Evolutionary conservation across 2,888 invertebrate species (phyloP).

Genomic region (Balanococcus diminutus): DNA sequence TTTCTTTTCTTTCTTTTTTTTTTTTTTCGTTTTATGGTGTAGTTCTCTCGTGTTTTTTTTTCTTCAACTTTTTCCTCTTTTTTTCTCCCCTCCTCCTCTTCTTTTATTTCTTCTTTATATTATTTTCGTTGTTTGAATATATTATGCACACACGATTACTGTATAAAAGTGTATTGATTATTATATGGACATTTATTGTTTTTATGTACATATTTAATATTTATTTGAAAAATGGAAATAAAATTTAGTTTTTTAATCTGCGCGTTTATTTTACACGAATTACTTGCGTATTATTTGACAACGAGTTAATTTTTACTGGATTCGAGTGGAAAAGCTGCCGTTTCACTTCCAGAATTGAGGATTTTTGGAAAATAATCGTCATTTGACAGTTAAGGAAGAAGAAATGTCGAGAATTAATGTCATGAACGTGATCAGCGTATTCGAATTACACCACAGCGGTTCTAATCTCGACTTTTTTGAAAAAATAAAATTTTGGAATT

Average conservation of each 20-base stretch:
- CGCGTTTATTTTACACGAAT: too few species aligned
- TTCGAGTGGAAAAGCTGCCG: too few species aligned
- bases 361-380: too few species aligned
- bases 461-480: too few species aligned
- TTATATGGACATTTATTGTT: slow-evolving; percentile 29
- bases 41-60: neutral
- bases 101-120: neutral
- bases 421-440: too few species aligned
- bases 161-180: slow-evolving; percentile 30
- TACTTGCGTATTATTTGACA: too few species aligned
- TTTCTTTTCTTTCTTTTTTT: neutral
- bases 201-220: slow-evolving; percentile 21
- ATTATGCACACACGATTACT: neutral
- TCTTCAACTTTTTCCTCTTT: neutral
- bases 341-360: too few species aligned
- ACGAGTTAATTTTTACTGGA: too few species aligned
- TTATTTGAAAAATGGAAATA: slow-evolving; percentile 33
- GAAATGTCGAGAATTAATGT: too few species aligned
- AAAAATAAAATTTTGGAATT: too few species aligned
- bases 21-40: slow-evolving; percentile 5
- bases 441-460: too few species aligned
- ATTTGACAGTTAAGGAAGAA: too few species aligned
- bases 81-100: neutral
- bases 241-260: slow-evolving; percentile 22
- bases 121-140: slow-evolving; percentile 16